Base-by-base conservation (phyloP, 2,888 invertebrate genomes). In the Tridacna crocea region DNA sequence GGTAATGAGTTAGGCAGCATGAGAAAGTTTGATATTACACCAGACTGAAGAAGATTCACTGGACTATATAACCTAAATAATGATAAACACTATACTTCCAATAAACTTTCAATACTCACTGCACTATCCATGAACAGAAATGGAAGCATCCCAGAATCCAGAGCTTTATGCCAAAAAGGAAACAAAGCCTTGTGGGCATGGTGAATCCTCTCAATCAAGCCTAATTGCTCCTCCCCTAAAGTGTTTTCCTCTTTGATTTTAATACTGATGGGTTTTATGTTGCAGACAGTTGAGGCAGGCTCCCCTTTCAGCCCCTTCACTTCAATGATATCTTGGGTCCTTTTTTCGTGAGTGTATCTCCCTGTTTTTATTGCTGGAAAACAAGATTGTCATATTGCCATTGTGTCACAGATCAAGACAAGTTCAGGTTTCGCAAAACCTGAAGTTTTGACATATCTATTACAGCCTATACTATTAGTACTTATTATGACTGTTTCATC, bases 331-430 rank as follows among this genome's bases (percentile, higher is more conserved):
- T 94, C 93, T 72, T 89, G 83, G 13, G 93, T 92, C 58, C 92
- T 85, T 80, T 94, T 94, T 74, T 89, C 90, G 65, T 92, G 91
- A 11, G 93, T 92, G 82, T 93, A 93, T 51, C 93, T 84, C 1
- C 93, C 93, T 0, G 93, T 93, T 82, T 93, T 93, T 48, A 94
- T 94, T 8, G 94, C 94, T 94, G 88, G 19, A 85, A 87, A 47
- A 61, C 0, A 75, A 75, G 19, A 73, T 70, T 15, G 22, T n/a
- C 17, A 63, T 55, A 55, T 36, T n/a, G n/a, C n/a, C n/a, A n/a
- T n/a, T 36, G 8, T 36, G 36, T 36, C 36, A 36, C 3, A 36
- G 36, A 36, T 36, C 36, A 36, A 36, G 36, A 36, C 36, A 36
- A 4, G 36, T 36, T 2, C 36, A 36, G 36, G 36, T 36, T 4